Evolutionary conservation across 2,113 vertebrate species (phyloP), one percentile per base, ranked within the genome.

Genomic region (Cephalopholis sonnerati): DNA sequence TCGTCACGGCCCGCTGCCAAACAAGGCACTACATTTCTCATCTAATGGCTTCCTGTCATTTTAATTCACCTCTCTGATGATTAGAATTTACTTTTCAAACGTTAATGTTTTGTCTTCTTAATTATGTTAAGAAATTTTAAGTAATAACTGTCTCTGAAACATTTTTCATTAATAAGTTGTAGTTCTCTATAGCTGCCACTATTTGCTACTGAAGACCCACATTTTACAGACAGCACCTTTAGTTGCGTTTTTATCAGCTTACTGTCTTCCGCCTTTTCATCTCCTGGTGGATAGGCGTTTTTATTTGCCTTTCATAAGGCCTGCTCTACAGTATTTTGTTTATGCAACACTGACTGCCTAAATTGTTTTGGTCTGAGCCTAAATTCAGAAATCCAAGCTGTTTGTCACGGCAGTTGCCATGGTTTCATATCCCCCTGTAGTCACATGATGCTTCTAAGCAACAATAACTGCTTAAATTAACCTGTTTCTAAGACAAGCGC

Each of bases 381-480:
- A 54, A 81, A 55, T 67, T 36, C 67, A 77, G 58, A 65, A 12
- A 51, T 24, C 7, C 20, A 59, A 59, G 59, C 27, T 57, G 59
- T 54, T 48, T 64, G 75, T 79, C 64, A 13, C 62, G 15, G 41
- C 15, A 12, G 70, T 79, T 76, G 44, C 24, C 76, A 71, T 79
- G 79, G 75, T 72, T 76, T 65, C 72, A 67, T 4, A 54, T 79
- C 54, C 66, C 36, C 50, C 58, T 79, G 44, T 58, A 70, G 69
- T 65, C 41, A 59, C 63, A 22, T 53, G 25, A 17, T 13, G 22
- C 24, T 64, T 74, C 20, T 11, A 2, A 48, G 58, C n/a, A 24
- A 39, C 44, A 48, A 62, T 22, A 50, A 20, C 71, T 74, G 11
- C 48, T 59, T 27, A 57, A 74, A 50, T 55, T 1, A 59, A 72